These are phyloP conservation scores for Rhea americana DNA, from an alignment of 2,113 vertebrate species.

Conservation along the genomic window DNA sequence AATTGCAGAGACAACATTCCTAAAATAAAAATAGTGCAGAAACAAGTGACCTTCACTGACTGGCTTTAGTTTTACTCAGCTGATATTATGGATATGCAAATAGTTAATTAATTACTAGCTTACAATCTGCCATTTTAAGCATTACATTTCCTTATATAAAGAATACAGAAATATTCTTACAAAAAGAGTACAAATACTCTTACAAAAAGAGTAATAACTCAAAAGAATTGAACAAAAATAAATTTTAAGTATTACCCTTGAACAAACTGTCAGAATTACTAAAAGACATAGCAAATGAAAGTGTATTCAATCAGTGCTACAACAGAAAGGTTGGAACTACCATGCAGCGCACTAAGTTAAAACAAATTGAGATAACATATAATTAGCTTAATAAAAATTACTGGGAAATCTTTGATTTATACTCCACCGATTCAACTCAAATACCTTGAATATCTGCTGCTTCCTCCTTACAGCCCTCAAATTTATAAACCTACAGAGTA, in stretches of 20 bases:
- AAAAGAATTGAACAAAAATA: neutral
- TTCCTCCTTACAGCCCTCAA: neutral
- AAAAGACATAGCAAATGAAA: neutral
- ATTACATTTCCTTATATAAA: neutral
- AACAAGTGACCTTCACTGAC: neutral
- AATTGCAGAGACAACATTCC: conserved; percentile 97
- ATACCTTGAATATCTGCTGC: neutral
- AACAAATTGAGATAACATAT: neutral
- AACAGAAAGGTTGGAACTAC: neutral
- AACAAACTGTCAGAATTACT: neutral
- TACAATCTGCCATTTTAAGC: neutral
- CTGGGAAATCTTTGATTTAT: neutral
- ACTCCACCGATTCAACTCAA: neutral
- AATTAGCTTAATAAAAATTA: neutral
- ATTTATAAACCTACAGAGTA: neutral
- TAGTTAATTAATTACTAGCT: neutral
- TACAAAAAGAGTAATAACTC: neutral
- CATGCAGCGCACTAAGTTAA: neutral
- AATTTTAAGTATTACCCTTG: neutral
- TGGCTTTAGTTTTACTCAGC: neutral
- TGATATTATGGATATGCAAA: neutral
- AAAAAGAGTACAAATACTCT: neutral
- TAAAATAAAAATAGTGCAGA: conserved; percentile 69
- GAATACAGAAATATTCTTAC: neutral
- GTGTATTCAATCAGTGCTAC: neutral